Evolutionary conservation across 2,888 invertebrate genomes (phyloP).

Genomic region (Ptychoptera contaminata): DNA sequence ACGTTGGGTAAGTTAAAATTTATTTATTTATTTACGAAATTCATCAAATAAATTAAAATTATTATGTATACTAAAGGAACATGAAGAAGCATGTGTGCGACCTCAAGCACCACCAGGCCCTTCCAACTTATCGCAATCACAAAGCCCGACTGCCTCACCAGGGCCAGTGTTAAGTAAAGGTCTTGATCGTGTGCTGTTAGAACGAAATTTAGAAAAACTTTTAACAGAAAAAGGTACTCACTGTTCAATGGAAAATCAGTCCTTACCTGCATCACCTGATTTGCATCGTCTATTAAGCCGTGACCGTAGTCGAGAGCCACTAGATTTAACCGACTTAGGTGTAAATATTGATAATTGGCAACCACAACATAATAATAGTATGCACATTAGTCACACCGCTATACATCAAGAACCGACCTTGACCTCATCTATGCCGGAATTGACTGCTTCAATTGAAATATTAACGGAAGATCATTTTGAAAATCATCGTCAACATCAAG

Average conservation of each 20-base stretch:
- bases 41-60: not conserved
- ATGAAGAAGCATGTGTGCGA: not conserved
- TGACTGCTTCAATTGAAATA: slow-evolving; percentile 19
- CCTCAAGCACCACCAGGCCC: slow-evolving; percentile 11
- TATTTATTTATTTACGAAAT: not conserved
- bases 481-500: slow-evolving; percentile 23
- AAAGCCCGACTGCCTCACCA: slow-evolving; percentile 27
- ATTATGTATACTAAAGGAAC: slow-evolving; percentile 1
- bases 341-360: slow-evolving; percentile 38
- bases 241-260: not conserved
- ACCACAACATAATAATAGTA: slow-evolving; percentile 23
- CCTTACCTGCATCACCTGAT: slow-evolving; percentile 24
- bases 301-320: slow-evolving; percentile 40
- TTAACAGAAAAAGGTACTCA: slow-evolving; percentile 17
- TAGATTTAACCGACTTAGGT: slow-evolving; percentile 41
- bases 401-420: slow-evolving; percentile 25
- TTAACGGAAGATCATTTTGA: slow-evolving; percentile 15
- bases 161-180: slow-evolving; percentile 22
- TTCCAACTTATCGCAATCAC: slow-evolving; percentile 22
- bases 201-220: slow-evolving; percentile 20
- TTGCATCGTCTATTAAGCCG: slow-evolving; percentile 44
- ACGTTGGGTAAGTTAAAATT: not conserved
- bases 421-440: slow-evolving; percentile 45
- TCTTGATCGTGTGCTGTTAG: slow-evolving; percentile 21
- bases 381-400: slow-evolving; percentile 20